Base-by-base conservation (phyloP, 1,140 invertebrate species). In the Drosophila burlai region DNA sequence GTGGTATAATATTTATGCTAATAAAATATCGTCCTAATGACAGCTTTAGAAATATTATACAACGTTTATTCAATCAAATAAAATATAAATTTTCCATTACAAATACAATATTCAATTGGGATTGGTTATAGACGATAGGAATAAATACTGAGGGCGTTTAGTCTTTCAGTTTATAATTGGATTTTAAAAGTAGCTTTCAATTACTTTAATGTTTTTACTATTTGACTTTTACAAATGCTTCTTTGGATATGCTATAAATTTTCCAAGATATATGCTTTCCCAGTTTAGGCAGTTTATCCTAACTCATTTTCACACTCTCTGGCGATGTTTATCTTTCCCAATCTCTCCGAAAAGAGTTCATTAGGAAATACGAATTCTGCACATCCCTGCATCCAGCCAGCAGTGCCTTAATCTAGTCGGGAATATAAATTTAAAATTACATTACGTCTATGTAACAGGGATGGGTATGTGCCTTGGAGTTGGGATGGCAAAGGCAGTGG, bases 371-470 rank as follows among this genome's bases (percentile, higher is more conserved):
- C 67, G 55, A 73, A 59, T 72, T 38, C 52, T 58, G 52, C 31
- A 55, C 68, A 73, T 73, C 67, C 67, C 29, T 59, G 52, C 66
- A 72, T 69, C 54, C 47, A 50, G 62, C n/a, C 66, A 60, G 69
- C 52, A 72, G 69, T 72, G 67, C 69, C 71, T 73, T 73, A 73
- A 73, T 73, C 67, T 73, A 73, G 71, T 73, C 71, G 67, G 55
- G 71, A 50, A 61, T 73, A 73, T 73, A 73, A 61, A 74, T 74
- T 74, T 73, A 61, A 74, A 74, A 74, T 74, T 74, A 74, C 68
- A 73, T 74, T 74, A 73, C 31, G 31, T 73, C 34, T 24, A 34
- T 50, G 55, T n/a, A 49, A 16, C 38, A 11, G 45, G 65, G 34
- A 45, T 61, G 66, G 54, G 46, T 50, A 60, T 73, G 60, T 72